Evolutionary conservation across 2,888 invertebrate species (phyloP).

Genomic region (Entomobrya proxima): DNA sequence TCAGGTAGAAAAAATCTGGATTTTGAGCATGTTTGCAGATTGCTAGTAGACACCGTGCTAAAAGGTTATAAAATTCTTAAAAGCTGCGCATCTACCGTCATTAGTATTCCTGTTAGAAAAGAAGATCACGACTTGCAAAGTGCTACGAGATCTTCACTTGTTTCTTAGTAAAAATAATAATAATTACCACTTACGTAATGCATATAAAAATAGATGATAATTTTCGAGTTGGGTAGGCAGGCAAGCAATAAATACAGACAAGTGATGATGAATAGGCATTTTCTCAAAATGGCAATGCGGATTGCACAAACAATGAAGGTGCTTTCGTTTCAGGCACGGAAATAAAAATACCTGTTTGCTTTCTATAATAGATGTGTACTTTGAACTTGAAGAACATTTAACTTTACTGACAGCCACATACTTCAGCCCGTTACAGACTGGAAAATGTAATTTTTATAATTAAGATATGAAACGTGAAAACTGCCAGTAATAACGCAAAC

Average conservation of each 20-base stretch:
- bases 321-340: conserved; percentile 2
- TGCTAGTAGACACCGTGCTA: background rate
- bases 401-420: background rate
- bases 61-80: background rate
- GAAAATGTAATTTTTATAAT: conserved; percentile 8
- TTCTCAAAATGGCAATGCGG: background rate
- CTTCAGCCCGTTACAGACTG: background rate
- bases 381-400: conserved; percentile 11
- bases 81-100: background rate
- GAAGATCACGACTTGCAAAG: background rate
- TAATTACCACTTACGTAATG: conserved; percentile 21
- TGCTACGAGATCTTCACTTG: background rate
- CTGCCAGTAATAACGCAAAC: background rate
- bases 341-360: background rate
- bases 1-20: background rate
- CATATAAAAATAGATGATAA: conserved; percentile 16
- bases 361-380: background rate
- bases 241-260: background rate
- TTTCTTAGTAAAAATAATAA: background rate
- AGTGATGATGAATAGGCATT: background rate
- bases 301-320: background rate
- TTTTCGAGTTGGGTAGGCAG: conserved; percentile 12
- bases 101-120: background rate
- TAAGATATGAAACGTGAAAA: conserved; percentile 32
- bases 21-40: background rate